Evolutionary conservation across 2,888 invertebrate genomes (phyloP), one percentile per base, ranked within the genome.

Genomic region (Cataglyphis albicans): DNA sequence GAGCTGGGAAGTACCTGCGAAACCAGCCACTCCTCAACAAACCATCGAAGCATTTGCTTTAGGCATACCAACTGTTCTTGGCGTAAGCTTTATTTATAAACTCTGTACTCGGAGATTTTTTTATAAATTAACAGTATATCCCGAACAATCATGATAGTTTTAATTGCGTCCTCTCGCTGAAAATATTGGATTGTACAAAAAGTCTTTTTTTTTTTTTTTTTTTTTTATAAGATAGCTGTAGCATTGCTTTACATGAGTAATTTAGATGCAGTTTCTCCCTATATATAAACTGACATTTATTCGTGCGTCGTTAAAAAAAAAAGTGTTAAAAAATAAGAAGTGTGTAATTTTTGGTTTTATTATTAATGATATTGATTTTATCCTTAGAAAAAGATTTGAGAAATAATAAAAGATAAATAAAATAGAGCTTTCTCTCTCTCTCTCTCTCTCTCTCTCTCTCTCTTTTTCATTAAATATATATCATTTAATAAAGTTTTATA

Each of bases 21-120:
- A 52, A 52, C 52, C 52, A 0, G n/a, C n/a, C n/a, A 52, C 52
- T 52, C n/a, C 52, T 52, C 1, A n/a, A n/a, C 6, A 52, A n/a
- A 7, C 7, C n/a, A 0, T n/a, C n/a, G 52, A 52, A 52, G 52
- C 44, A n/a, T 7, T 7, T 52, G 52, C 52, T 52, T n/a, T 52
- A n/a, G 18, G 7, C 52, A 52, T 7, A n/a, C 52, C 52, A 52
- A 52, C n/a, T 52, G 0, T 52, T 52, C 6, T 7, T 2, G 52
- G n/a, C 52, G 52, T 52, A 52, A 52, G 52, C n/a, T 52, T 44
- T n/a, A 52, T n/a, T 52, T 6, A 52, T 52, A 52, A 52, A 52
- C n/a, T n/a, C n/a, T 7, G n/a, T n/a, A n/a, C 5, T 52, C 6
- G 1, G 6, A 18, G 6, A 1, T 52, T 52, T 52, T 52, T 6